phyloP scores from a whole-genome alignment of 2,888 invertebrate species.

The Rhodophaea formosa region DNA sequence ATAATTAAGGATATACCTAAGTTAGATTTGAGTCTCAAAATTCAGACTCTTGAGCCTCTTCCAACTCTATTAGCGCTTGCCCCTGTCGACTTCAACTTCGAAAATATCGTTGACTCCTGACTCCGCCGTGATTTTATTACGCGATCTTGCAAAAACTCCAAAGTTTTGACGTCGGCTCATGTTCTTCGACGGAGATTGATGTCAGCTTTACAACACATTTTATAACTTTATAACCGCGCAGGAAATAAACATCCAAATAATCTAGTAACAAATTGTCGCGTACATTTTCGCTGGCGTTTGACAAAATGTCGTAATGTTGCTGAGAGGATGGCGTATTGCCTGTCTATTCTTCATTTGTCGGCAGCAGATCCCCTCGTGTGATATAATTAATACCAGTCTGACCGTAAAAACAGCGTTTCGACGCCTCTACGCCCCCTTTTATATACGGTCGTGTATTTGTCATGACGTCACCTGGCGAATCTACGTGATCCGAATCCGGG shows the following conservation, averaged over 20 bases:
- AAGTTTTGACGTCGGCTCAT: slow-evolving; percentile 52
- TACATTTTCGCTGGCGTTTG: slow-evolving; percentile 21
- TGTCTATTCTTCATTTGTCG: slow-evolving; percentile 48
- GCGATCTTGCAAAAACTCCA: slow-evolving; percentile 49
- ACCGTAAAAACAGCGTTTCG: slow-evolving; percentile 45
- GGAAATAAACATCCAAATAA: slow-evolving; percentile 42
- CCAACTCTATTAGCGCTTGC: slow-evolving; percentile 27
- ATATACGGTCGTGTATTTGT: slow-evolving; percentile 53
- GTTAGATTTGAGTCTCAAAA: no score
- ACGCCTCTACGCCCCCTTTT: slow-evolving; percentile 31
- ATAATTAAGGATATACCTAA: no score
- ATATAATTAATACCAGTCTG: slow-evolving; percentile 50
- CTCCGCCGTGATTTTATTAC: slow-evolving; percentile 50
- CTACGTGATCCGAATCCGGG: slow-evolving; percentile 56
- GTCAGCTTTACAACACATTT: slow-evolving; percentile 36
- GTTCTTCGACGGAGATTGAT: slow-evolving; percentile 59
- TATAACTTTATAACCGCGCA: slow-evolving; percentile 30
- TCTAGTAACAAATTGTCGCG: slow-evolving; percentile 29
- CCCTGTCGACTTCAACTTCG: slow-evolving; percentile 41
- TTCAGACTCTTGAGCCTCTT: no score
- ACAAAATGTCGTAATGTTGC: slow-evolving; percentile 26
- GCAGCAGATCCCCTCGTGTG: slow-evolving; percentile 36
- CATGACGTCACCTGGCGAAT: slow-evolving; percentile 61
- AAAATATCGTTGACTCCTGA: slow-evolving; percentile 43
- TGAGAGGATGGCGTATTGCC: slow-evolving; percentile 29